A percentile compares a stretch with the other conserved stretches of the same genome.
Evolutionary conservation across 2,797 vertebrate genomes (phyloP).

Genomic region (Mormyrus proboscirostris): DNA sequence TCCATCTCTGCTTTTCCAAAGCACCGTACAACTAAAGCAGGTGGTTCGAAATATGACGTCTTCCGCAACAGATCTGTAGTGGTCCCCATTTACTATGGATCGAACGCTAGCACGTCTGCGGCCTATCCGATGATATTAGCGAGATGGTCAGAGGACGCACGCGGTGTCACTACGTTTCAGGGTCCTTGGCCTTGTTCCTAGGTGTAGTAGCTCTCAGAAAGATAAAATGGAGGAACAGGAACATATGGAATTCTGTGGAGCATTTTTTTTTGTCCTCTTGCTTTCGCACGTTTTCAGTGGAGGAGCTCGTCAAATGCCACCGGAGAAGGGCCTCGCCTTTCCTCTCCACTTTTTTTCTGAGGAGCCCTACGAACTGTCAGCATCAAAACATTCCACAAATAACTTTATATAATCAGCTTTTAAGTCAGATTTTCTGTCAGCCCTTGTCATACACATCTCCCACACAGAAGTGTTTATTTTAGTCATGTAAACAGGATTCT

Average conservation of each 20-base stretch:
- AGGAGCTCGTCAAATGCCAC: conserved; percentile 47
- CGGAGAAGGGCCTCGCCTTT: not conserved
- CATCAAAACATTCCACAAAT: conserved; percentile 14
- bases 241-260: conserved; percentile 50
- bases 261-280: conserved; percentile 63
- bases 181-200: conserved; percentile 26
- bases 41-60: not conserved
- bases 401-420: conserved; percentile 15
- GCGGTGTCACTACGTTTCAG: not conserved
- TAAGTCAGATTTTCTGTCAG: conserved; percentile 11
- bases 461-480: conserved; percentile 16
- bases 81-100: not conserved
- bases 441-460: conserved; percentile 12
- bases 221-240: conserved; percentile 15
- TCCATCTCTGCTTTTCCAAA: not conserved
- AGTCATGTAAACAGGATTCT: conserved; percentile 13
- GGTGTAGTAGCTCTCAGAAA: conserved; percentile 30
- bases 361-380: not conserved
- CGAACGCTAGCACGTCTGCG: too few species aligned
- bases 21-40: not conserved
- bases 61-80: not conserved
- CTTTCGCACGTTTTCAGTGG: conserved; percentile 54
- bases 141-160: too few species aligned
- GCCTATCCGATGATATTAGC: not conserved
- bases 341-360: not conserved